Conservation (phyloP, 2,888 invertebrate genomes). For the Rhingia campestris region DNA sequence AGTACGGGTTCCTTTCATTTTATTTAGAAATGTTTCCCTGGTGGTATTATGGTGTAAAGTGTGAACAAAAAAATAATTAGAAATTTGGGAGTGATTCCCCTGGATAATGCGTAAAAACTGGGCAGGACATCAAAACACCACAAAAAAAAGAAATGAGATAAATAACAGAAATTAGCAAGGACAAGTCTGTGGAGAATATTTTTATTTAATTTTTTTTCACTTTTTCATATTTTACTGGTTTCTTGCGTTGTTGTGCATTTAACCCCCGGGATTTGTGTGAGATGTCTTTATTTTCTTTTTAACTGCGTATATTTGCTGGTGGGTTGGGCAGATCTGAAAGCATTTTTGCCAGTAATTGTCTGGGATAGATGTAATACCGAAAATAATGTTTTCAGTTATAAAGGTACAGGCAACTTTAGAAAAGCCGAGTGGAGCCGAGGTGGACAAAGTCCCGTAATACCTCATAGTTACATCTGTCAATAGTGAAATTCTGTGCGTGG, state of each 20-base stretch:
- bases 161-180: constrained; percentile 25
- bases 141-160: constrained; percentile 19
- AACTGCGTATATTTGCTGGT: neutral
- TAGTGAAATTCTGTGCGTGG: no score
- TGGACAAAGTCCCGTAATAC: no score
- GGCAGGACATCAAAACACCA: constrained; percentile 15
- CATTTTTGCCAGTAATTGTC: neutral
- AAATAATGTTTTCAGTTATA: no score
- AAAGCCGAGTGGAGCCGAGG: no score
- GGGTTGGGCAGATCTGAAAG: neutral
- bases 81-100: constrained; percentile 54
- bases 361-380: no score
- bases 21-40: constrained; percentile 47
- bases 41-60: constrained; percentile 17
- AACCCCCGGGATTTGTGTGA: neutral
- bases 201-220: neutral
- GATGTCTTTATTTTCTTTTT: neutral
- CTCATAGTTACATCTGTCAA: no score
- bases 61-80: constrained; percentile 47
- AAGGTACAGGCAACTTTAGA: no score
- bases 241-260: neutral
- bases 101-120: constrained; percentile 32
- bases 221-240: neutral
- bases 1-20: constrained; percentile 38
- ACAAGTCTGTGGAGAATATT: constrained; percentile 13